Percentiles rank a stretch among this genome's conserved stretches.
Evolutionary conservation across 2,113 vertebrate genomes (phyloP).

Genomic region (Chloroceryle aenea): DNA sequence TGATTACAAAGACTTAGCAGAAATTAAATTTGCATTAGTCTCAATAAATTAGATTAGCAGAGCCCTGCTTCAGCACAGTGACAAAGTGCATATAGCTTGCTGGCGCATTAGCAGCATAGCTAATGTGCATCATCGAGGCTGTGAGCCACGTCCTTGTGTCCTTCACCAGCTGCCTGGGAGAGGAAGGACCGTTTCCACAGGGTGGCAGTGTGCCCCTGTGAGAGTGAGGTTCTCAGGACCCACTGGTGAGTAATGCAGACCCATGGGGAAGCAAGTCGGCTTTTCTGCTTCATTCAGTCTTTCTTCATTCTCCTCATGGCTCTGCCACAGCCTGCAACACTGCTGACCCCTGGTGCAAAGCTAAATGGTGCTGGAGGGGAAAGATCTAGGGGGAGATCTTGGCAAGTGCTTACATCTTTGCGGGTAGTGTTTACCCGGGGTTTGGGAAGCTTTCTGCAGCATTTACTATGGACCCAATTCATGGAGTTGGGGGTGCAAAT

Average conservation of each 20-base stretch:
- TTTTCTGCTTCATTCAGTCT: background rate
- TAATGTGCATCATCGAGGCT: background rate
- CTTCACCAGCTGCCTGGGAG: background rate
- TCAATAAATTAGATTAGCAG: background rate
- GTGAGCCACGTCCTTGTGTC: rapidly evolving
- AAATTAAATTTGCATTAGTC: conserved; percentile 22
- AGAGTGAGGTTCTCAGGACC: background rate
- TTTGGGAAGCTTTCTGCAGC: background rate
- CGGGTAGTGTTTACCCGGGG: background rate
- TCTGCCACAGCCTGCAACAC: background rate
- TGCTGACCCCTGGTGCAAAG: background rate
- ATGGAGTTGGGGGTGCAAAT: background rate
- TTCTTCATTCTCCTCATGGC: rapidly evolving
- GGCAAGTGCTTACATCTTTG: background rate
- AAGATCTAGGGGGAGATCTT: background rate
- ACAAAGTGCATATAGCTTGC: background rate
- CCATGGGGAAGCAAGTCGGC: rapidly evolving
- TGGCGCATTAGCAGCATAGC: background rate
- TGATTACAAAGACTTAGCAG: background rate
- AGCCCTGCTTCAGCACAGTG: background rate
- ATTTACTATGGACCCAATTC: background rate
- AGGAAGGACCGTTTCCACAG: background rate
- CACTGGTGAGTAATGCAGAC: background rate
- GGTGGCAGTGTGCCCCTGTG: conserved; percentile 50
- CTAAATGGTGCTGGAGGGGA: background rate